These are phyloP conservation scores for Pelecanus crispus DNA, from an alignment of 2,113 vertebrate genomes.

Conservation along the genomic window DNA sequence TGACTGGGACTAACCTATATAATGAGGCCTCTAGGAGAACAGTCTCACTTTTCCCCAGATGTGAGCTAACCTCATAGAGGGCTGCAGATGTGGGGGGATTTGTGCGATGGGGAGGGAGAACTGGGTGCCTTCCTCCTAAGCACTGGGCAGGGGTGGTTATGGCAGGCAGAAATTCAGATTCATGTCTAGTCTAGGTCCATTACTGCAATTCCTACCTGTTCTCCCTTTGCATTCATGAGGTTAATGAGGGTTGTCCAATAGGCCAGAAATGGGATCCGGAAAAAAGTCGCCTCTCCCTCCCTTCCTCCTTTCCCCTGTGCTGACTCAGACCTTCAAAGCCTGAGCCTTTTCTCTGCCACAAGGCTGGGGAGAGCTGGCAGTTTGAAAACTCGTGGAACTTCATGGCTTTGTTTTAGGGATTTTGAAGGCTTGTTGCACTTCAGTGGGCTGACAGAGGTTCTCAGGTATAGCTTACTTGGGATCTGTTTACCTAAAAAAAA, in stretches of 20 bases:
- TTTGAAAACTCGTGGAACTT: neutral
- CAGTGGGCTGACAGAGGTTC: neutral
- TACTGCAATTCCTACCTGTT: neutral
- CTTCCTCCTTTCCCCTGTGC: neutral
- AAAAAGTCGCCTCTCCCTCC: neutral
- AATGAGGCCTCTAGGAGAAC: neutral
- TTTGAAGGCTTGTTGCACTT: neutral
- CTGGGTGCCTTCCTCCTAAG: neutral
- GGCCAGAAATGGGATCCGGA: neutral
- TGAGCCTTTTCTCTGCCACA: neutral
- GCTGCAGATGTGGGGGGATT: neutral
- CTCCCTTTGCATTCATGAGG: neutral
- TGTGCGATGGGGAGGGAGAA: neutral
- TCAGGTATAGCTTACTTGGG: neutral
- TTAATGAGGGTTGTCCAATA: fast-evolving
- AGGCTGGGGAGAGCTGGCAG: neutral
- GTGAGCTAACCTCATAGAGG: neutral
- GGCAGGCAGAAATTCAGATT: neutral
- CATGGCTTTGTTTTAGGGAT: neutral
- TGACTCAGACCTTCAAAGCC: neutral
- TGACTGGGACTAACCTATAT: fast-evolving
- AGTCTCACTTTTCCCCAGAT: neutral
- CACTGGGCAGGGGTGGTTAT: neutral
- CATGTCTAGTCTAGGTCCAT: neutral
- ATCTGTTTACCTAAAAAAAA: neutral